Percentiles rank a stretch among this genome's conserved stretches.
Evolutionary conservation across 1,140 invertebrate genomes (phyloP).

Genomic region (Eriocheir sinensis): DNA sequence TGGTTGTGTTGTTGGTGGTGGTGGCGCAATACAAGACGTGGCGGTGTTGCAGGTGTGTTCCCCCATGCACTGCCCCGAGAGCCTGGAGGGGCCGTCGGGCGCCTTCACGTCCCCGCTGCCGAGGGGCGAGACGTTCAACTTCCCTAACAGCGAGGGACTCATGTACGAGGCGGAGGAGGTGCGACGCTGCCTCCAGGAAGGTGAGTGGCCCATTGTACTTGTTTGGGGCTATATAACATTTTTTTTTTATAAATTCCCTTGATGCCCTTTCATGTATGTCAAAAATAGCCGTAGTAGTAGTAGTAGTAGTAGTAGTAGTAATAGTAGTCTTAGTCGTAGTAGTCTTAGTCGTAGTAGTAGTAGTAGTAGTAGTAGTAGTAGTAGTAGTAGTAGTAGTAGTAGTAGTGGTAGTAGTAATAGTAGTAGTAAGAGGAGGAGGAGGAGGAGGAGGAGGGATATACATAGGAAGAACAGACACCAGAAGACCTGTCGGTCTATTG

Average conservation of each 20-base stretch:
- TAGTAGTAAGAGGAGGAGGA: not conserved
- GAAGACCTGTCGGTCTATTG: too few species aligned
- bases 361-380: slow-evolving; percentile 33
- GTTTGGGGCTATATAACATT: too few species aligned
- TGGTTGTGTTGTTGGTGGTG: too few species aligned
- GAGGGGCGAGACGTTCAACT: slow-evolving; percentile 38
- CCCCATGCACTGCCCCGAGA: slow-evolving; percentile 54
- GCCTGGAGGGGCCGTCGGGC: slow-evolving; percentile 48
- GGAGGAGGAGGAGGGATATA: too few species aligned
- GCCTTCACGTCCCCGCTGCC: slow-evolving; percentile 24
- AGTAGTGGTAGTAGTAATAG: not conserved
- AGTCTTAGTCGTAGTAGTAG: not conserved
- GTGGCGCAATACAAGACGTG: too few species aligned
- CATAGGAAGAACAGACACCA: too few species aligned
- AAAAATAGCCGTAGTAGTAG: not conserved
- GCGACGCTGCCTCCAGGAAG: slow-evolving; percentile 52
- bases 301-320: slow-evolving; percentile 13
- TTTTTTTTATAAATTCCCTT: not conserved
- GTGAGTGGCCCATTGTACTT: slow-evolving; percentile 47
- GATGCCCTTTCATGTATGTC: too few species aligned
- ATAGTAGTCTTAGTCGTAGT: not conserved
- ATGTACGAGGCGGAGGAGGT: slow-evolving; percentile 66
- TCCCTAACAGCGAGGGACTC: slow-evolving; percentile 48
- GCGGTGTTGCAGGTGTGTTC: slow-evolving; percentile 59
- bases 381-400: slow-evolving; percentile 24